Evolutionary conservation across 2,113 vertebrate species (phyloP), one percentile per base, ranked within the genome.

Genomic region (Ceyx cyanopectus): DNA sequence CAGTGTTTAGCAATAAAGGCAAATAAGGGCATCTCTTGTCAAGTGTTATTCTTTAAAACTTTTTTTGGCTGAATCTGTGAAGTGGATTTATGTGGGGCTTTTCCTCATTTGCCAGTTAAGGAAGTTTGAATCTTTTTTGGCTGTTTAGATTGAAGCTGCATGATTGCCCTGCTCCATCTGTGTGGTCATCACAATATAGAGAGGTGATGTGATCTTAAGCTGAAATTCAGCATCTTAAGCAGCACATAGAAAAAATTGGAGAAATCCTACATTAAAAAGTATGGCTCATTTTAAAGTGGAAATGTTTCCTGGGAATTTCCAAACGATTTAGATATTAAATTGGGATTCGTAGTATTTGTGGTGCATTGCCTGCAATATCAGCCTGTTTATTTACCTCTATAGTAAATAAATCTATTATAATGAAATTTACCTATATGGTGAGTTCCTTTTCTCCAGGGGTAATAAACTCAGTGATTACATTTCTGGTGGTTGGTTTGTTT

Each of bases 141-240:
- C 30, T 85, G 50, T 77, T 67, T 69, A 9, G 81, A 46, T 79
- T 80, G 32, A 46, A 87, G 60, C 41, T 73, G 27, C 2, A 2
- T 65, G 81, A 58, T 85, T 77, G 85, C 72, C 37, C 34, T 58
- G 75, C 41, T 89, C 93, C 85, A 85, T 95, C 95, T 95, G 92
- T 87, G 91, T 79, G 77, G 63, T 48, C 67, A 4, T 51, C 81
- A 74, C 85, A 94, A 58, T 85, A 58, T 54, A 60, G 92, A 63
- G 72, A 63, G 68, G 81, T 95, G 89, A 45, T 76, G 60, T 80
- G 78, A 66, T 69, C 79, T 80, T 79, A 50, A 79, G 37, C 85
- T 94, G 66, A 92, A 95, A 93, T 85, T 82, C 37, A 89, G 65
- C 50, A n/a, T 69, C 27, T 32, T 73, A 8, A 56, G 69, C 67